phyloP scores from a whole-genome alignment of 2,113 vertebrate genomes.

The Lagopus leucura region DNA sequence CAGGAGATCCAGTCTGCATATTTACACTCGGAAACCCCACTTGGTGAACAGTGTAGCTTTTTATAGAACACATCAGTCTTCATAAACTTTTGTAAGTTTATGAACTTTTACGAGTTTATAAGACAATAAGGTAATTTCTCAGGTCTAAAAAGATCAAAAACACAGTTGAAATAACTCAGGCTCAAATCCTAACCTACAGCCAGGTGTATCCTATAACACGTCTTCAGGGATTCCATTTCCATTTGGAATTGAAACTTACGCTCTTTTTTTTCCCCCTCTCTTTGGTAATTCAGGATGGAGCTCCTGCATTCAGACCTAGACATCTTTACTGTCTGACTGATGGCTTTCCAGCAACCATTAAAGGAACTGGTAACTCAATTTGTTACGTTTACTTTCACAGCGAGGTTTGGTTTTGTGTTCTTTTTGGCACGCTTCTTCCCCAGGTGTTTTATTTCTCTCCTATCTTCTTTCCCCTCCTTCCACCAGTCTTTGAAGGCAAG shows the following conservation, averaged over 20 bases:
- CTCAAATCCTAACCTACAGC: background rate
- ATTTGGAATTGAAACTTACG: background rate
- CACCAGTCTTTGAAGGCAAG: background rate
- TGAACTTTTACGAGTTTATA: background rate
- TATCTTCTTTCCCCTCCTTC: background rate
- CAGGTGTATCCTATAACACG: rapidly evolving
- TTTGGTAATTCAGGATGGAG: background rate
- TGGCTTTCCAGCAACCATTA: background rate
- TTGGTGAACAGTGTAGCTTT: background rate
- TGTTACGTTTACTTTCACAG: background rate
- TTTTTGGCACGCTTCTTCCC: background rate
- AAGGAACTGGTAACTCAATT: background rate
- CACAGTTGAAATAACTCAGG: background rate
- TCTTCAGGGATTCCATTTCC: background rate
- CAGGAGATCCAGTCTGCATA: background rate
- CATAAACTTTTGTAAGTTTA: background rate
- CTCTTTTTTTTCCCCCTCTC: rapidly evolving
- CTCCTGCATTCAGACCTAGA: background rate
- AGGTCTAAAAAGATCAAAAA: background rate
- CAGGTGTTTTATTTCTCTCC: background rate
- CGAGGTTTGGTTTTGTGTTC: background rate
- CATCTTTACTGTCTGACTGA: background rate
- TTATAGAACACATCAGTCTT: background rate
- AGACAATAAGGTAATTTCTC: background rate
- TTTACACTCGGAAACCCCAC: background rate